Conservation (phyloP, 2,797 vertebrate species). For the Halcyon smyrnensis region DNA sequence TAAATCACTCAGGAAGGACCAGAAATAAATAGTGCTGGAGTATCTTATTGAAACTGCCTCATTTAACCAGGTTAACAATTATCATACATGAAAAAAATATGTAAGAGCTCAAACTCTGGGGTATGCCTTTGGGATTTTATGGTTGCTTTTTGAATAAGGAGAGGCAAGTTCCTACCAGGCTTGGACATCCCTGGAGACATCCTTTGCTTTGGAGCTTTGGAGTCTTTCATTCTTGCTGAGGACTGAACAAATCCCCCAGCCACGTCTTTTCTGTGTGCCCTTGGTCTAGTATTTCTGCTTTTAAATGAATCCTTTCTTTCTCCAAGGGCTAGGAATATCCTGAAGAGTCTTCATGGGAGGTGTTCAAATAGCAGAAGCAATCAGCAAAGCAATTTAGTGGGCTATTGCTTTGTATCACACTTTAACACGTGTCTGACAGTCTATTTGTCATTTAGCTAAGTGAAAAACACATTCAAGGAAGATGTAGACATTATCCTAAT, state of each 20-base stretch:
- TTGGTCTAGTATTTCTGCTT: neutral
- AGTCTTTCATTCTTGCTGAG: neutral
- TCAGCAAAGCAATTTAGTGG: neutral
- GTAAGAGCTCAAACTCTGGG: neutral
- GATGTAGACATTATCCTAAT: neutral
- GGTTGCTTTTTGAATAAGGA: neutral
- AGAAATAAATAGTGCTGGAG: neutral
- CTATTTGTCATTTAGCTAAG: neutral
- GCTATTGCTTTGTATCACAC: neutral
- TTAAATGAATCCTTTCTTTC: neutral
- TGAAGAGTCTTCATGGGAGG: neutral
- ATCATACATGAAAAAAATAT: neutral
- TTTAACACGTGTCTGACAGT: neutral
- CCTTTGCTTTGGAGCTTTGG: neutral
- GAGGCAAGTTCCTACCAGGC: neutral
- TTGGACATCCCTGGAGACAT: neutral
- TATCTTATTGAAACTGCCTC: neutral
- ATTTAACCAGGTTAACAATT: neutral
- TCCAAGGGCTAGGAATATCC: neutral
- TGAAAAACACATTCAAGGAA: neutral
- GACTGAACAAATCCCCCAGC: neutral
- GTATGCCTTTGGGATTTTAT: neutral
- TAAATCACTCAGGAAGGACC: constrained; percentile 11
- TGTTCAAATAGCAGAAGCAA: neutral
- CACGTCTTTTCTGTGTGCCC: neutral